These are phyloP conservation scores for Pardosa pseudoannulata DNA, from an alignment of 2,888 invertebrate genomes.

Conservation along the genomic window DNA sequence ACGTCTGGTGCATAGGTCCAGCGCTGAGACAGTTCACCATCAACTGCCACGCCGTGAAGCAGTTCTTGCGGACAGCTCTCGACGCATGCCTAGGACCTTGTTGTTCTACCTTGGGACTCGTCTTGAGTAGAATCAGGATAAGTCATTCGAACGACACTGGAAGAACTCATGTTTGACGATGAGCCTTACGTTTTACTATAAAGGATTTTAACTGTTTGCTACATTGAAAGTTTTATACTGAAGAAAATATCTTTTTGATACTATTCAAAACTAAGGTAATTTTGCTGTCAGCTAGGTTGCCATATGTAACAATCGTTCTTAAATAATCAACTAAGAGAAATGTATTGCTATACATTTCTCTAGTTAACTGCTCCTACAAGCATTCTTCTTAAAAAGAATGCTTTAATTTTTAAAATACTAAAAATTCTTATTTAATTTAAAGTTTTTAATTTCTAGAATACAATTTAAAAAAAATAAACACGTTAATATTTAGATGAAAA, in stretches of 20 bases:
- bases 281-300: too few species aligned
- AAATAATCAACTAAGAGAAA: too few species aligned
- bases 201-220: background rate
- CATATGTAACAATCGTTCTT: background rate
- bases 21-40: constrained; percentile 84
- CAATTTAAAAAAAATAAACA: too few species aligned
- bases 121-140: constrained; percentile 78
- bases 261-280: too few species aligned
- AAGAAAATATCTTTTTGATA: too few species aligned
- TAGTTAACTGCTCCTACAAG: too few species aligned
- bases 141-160: constrained; percentile 33
- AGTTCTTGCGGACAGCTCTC: constrained; percentile 81
- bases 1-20: constrained; percentile 86
- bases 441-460: too few species aligned
- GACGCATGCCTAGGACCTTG: constrained; percentile 82
- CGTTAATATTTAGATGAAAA: too few species aligned
- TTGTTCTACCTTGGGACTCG: constrained; percentile 82
- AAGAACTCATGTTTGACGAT: constrained; percentile 30
- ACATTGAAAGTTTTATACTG: background rate
- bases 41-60: constrained; percentile 82
- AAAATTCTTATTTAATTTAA: too few species aligned
- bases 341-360: too few species aligned
- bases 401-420: too few species aligned
- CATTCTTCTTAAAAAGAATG: too few species aligned
- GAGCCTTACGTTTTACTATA: background rate